These are phyloP conservation scores for Pluvialis apricaria DNA, from an alignment of 2,113 vertebrate genomes.

Conservation along the genomic window DNA sequence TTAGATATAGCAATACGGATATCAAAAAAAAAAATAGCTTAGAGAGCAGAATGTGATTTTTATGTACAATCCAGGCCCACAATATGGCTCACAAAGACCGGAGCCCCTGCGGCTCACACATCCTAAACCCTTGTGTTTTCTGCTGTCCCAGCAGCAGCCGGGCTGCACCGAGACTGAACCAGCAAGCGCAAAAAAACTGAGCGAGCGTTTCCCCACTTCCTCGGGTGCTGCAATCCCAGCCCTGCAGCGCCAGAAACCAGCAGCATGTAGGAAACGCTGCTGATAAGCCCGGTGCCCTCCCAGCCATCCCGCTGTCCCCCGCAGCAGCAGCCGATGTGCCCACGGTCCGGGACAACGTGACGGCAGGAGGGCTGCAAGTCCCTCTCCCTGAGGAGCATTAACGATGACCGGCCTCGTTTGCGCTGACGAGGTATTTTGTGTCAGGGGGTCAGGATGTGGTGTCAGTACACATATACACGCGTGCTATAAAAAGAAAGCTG, in stretches of 20 bases:
- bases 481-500: neutral
- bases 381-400: neutral
- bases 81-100: neutral
- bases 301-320: neutral
- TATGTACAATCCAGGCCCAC: neutral
- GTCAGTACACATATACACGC: neutral
- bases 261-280: neutral
- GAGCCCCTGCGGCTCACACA: neutral
- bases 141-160: neutral
- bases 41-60: neutral
- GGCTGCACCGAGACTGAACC: neutral
- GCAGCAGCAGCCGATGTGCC: neutral
- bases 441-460: constrained; percentile 22
- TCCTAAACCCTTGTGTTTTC: neutral
- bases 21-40: neutral
- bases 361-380: neutral
- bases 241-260: neutral
- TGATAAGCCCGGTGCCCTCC: neutral
- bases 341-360: rapidly evolving
- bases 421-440: neutral
- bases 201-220: neutral
- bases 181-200: neutral
- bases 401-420: rapidly evolving
- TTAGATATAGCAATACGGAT: neutral
- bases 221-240: neutral